Percentiles rank a stretch among this genome's conserved stretches.
These are phyloP conservation scores for Hypsopygia costalis DNA, from an alignment of 2,888 invertebrate genomes.

Conservation along the genomic window DNA sequence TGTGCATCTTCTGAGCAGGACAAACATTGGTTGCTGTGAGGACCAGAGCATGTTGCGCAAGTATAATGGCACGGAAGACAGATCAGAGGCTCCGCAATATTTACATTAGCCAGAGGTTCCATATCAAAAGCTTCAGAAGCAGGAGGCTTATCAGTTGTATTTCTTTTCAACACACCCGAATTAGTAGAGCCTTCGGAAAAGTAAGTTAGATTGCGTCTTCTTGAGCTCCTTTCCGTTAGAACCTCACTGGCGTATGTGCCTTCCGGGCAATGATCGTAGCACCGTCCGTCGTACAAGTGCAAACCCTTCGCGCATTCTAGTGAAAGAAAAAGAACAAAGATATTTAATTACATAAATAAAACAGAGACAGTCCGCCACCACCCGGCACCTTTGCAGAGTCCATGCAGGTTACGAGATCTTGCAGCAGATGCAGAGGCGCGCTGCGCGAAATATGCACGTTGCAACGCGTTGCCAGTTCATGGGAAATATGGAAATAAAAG, in stretches of 20 bases:
- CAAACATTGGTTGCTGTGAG: slow-evolving; percentile 84
- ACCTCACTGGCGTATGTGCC: slow-evolving; percentile 70
- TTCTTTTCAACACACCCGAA: slow-evolving; percentile 40
- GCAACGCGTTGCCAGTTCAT: slow-evolving; percentile 45
- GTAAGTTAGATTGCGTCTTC: slow-evolving; percentile 63
- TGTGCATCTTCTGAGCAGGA: slow-evolving; percentile 84
- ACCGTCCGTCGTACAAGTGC: slow-evolving; percentile 81
- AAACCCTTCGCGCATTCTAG: slow-evolving; percentile 84
- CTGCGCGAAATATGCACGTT: slow-evolving; percentile 31
- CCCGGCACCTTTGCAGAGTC: slow-evolving; percentile 66
- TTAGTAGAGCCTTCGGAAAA: slow-evolving; percentile 36
- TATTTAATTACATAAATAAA: slow-evolving; percentile 51
- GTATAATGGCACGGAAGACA: slow-evolving; percentile 88
- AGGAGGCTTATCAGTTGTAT: slow-evolving; percentile 33
- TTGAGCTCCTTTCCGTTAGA: slow-evolving; percentile 53
- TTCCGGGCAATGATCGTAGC: slow-evolving; percentile 80
- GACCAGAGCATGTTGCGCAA: slow-evolving; percentile 85
- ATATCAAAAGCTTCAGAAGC: slow-evolving; percentile 61
- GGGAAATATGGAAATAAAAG: slow-evolving; percentile 30
- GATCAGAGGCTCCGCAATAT: slow-evolving; percentile 51
- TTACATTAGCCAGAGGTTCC: slow-evolving; percentile 38
- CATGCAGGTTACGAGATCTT: slow-evolving; percentile 67
- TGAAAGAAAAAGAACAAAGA: slow-evolving; percentile 68
- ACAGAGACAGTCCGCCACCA: slow-evolving; percentile 58
- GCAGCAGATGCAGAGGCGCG: slow-evolving; percentile 52